Percentiles rank a stretch among this genome's conserved stretches.
Evolutionary conservation across 1,140 invertebrate species (phyloP).

Genomic region (Heliconius melpomene): DNA sequence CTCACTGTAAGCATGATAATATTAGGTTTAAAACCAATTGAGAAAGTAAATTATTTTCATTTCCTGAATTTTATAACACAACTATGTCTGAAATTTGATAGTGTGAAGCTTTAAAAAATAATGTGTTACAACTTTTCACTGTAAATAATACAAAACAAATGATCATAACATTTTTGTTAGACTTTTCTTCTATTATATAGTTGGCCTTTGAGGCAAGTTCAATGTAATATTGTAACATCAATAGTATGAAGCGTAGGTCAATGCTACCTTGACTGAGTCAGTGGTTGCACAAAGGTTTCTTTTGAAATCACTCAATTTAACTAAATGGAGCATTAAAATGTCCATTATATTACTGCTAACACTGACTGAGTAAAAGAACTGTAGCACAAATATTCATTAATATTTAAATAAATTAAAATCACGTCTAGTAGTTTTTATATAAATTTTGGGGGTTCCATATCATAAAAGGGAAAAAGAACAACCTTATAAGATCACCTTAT

Average conservation of each 20-base stretch:
- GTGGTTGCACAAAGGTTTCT: slow-evolving; percentile 1
- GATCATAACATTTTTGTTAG: not conserved
- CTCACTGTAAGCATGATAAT: too few species aligned
- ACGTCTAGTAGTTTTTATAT: not conserved
- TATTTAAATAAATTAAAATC: not conserved
- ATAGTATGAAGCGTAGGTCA: slow-evolving; percentile 14
- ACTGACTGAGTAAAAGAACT: not conserved
- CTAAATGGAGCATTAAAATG: not conserved
- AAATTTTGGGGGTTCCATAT: too few species aligned
- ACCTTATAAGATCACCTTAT: too few species aligned
- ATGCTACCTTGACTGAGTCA: slow-evolving; percentile 9
- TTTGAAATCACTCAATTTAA: not conserved
- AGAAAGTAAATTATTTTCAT: too few species aligned
- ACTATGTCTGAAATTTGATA: too few species aligned
- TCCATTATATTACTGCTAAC: not conserved
- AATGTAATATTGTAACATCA: slow-evolving; percentile 4
- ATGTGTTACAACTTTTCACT: not conserved
- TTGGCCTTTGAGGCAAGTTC: slow-evolving; percentile 9
- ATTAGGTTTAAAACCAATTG: too few species aligned
- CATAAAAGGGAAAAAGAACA: too few species aligned
- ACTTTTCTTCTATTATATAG: not conserved
- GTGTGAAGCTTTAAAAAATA: too few species aligned
- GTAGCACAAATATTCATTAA: not conserved
- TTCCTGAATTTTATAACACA: too few species aligned
- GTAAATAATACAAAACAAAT: not conserved